Base-by-base conservation (phyloP, 2,113 vertebrate genomes). In the Phainopepla nitens region DNA sequence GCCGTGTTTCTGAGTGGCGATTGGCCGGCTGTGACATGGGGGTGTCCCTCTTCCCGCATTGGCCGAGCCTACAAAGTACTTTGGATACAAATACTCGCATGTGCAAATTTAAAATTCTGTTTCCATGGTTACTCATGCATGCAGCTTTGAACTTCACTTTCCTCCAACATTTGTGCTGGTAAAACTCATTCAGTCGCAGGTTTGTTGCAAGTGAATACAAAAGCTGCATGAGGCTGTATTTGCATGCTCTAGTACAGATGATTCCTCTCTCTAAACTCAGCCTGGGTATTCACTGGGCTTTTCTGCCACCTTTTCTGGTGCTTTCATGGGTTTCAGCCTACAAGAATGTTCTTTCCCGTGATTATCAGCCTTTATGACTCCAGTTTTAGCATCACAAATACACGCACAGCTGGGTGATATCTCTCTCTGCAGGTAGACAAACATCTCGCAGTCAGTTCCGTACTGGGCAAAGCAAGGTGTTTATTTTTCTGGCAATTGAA, bases 61-160 rank as follows among this genome's bases (percentile, higher is more conserved):
- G 96, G 95, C 88, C 20, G 11, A 39, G 70, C 8, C 16, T 56
- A 94, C 95, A 91, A 90, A 97, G 94, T 86, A 17, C 87, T 94
- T 72, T 7, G 93, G 93, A 71, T 65, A 90, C 94, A 95, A 96
- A 97, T 81, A 93, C 95, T 95, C 28, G 24, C 84, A 65, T 96
- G 96, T 96, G 88, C 93, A 89, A 77, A 96, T 94, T 96, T 85
- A 53, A 92, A 90, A 97, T 96, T 85, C 94, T 1, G 96, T 97
- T 96, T 64, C 96, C 96, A 97, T 97, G 93, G 97, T 87, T 86
- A 97, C 96, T 56, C 85, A 56, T 94, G 90, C 94, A 6, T 92
- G 93, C 94, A 69, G 90, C 96, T 96, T 97, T 97, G 95, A 97
- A 97, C 96, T 96, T 97, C 94, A 93, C 94, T 96, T 97, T 92